phyloP scores from a whole-genome alignment of 2,888 invertebrate genomes.

The Netelia inedita region DNA sequence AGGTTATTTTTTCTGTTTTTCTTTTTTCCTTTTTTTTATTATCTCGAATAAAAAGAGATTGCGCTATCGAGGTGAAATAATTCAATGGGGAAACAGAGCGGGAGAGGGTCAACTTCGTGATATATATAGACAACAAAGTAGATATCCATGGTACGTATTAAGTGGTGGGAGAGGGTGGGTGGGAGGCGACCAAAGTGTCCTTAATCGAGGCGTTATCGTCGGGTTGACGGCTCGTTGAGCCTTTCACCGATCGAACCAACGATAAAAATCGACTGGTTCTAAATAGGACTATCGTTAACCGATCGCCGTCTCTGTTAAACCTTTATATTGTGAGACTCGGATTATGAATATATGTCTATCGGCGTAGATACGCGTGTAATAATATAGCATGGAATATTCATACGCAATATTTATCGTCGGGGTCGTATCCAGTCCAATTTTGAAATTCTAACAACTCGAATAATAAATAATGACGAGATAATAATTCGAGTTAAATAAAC shows the following conservation, averaged over 20 bases:
- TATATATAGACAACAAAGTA: conserved; percentile 31
- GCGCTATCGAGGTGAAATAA: conserved; percentile 4
- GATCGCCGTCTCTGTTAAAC: conserved; percentile 49
- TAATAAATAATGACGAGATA: not conserved
- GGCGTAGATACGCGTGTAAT: conserved; percentile 18
- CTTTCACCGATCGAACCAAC: conserved; percentile 65
- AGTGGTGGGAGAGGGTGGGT: conserved; percentile 17
- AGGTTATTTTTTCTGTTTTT: not conserved
- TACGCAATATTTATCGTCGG: conserved; percentile 20
- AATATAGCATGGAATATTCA: conserved; percentile 27
- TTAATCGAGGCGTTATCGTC: conserved; percentile 65
- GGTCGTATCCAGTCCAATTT: not conserved
- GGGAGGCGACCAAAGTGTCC: conserved; percentile 52
- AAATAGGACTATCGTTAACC: conserved; percentile 51
- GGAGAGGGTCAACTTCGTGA: not conserved
- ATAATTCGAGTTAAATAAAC: not conserved
- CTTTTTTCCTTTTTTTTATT: not conserved
- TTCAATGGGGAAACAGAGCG: conserved; percentile 7
- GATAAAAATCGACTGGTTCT: conserved; percentile 59
- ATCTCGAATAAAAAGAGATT: not conserved
- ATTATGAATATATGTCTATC: not conserved
- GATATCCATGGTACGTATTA: conserved; percentile 30
- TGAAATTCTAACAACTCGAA: not conserved
- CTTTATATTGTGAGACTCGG: conserved; percentile 38
- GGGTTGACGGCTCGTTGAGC: conserved; percentile 65